Evolutionary conservation across 1,140 invertebrate genomes (phyloP).

Genomic region (Steinernema feltiae): DNA sequence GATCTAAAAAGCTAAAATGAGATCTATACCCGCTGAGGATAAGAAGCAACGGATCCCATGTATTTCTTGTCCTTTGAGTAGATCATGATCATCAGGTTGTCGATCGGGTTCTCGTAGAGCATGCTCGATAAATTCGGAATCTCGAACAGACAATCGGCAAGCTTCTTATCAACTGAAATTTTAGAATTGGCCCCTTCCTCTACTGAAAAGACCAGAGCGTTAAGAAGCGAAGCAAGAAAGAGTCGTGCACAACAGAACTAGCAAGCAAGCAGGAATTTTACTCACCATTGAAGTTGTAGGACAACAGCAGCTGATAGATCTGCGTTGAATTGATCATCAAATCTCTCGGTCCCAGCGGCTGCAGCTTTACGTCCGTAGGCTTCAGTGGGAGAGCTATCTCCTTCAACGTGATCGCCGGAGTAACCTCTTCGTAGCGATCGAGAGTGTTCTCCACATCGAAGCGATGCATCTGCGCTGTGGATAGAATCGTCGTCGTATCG

Average conservation of each 20-base stretch:
- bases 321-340: constrained; percentile 75
- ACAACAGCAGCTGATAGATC: constrained; percentile 80
- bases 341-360: constrained; percentile 70
- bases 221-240: constrained; percentile 61
- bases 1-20: constrained; percentile 47
- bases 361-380: constrained; percentile 73
- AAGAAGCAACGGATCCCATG: constrained; percentile 78
- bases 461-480: not conserved
- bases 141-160: constrained; percentile 55
- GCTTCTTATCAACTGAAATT: constrained; percentile 21
- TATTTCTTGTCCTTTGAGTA: constrained; percentile 86
- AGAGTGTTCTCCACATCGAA: not conserved
- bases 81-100: constrained; percentile 90
- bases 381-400: constrained; percentile 72
- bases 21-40: constrained; percentile 69
- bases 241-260: constrained; percentile 53
- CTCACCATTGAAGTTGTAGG: constrained; percentile 69
- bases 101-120: constrained; percentile 86
- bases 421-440: constrained; percentile 68
- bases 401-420: constrained; percentile 71
- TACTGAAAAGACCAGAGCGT: no score
- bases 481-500: not conserved
- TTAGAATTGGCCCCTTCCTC: not conserved
- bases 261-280: no score
- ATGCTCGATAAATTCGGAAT: constrained; percentile 72